Evolutionary conservation across 1,140 invertebrate species (phyloP).

Genomic region (Camponotus vicinus): DNA sequence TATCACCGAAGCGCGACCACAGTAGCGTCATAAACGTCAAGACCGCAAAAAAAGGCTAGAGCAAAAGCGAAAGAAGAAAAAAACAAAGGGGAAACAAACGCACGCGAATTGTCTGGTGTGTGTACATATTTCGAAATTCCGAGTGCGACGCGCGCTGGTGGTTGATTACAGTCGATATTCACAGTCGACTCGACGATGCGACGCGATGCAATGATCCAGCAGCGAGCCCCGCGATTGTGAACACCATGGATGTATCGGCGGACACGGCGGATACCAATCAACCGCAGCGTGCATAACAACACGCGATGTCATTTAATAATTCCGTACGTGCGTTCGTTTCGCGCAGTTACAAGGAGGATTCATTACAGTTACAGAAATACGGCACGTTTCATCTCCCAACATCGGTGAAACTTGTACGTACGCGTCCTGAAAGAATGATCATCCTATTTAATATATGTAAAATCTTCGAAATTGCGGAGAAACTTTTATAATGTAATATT

Average conservation of each 20-base stretch:
- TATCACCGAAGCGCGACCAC: conserved; percentile 25
- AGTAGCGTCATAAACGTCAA: conserved; percentile 39
- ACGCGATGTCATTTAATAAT: conserved; percentile 68
- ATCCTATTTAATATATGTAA: not conserved
- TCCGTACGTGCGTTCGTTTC: conserved; percentile 26
- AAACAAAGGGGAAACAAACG: conserved; percentile 27
- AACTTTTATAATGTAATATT: not conserved
- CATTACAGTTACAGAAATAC: not conserved
- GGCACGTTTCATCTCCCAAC: not conserved
- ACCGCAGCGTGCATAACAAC: conserved; percentile 52
- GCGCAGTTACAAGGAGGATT: not conserved
- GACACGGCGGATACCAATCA: conserved; percentile 60
- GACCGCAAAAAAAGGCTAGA: not conserved
- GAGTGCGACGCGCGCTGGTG: not conserved
- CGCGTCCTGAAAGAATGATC: conserved; percentile 15
- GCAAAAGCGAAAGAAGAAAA: not conserved
- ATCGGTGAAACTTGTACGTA: too few species aligned
- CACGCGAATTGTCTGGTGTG: conserved; percentile 7
- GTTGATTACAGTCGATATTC: conserved; percentile 51
- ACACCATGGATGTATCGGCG: conserved; percentile 31
- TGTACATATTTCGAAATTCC: conserved; percentile 41
- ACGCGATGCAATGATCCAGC: not conserved
- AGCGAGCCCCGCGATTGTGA: not conserved
- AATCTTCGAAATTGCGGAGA: not conserved
- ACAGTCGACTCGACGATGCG: conserved; percentile 2